Conservation (phyloP, 2,888 invertebrate genomes). For the Chymomyza amoena region DNA sequence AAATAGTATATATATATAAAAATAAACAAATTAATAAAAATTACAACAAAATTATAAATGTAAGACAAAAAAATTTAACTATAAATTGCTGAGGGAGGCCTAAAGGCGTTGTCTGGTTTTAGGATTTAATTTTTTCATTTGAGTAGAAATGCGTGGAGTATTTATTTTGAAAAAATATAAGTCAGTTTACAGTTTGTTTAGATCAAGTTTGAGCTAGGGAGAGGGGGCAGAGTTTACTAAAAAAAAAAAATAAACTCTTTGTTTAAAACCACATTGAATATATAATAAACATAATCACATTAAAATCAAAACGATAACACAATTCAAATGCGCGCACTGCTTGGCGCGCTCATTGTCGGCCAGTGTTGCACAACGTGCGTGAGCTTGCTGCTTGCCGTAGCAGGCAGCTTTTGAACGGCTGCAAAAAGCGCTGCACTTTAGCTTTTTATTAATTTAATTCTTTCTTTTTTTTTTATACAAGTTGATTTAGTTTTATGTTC, state of each 20-base stretch:
- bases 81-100: neutral
- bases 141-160: no score
- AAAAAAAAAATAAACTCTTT: neutral
- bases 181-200: neutral
- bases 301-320: constrained; percentile 24
- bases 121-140: neutral
- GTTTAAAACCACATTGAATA: neutral
- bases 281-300: constrained; percentile 1
- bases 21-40: neutral
- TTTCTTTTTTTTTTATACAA: neutral
- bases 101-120: neutral
- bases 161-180: no score
- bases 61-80: neutral
- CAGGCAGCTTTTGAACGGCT: neutral
- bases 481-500: neutral
- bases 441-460: neutral
- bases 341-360: neutral
- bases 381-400: no score
- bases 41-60: neutral
- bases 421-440: neutral
- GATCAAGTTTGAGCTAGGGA: no score
- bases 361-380: no score
- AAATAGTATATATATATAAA: neutral
- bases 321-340: constrained; percentile 22
- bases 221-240: no score